A percentile compares a stretch with the other conserved stretches of the same genome.
These are phyloP conservation scores for Arremon brunneinucha DNA, from an alignment of 2,797 vertebrate species.

Conservation along the genomic window DNA sequence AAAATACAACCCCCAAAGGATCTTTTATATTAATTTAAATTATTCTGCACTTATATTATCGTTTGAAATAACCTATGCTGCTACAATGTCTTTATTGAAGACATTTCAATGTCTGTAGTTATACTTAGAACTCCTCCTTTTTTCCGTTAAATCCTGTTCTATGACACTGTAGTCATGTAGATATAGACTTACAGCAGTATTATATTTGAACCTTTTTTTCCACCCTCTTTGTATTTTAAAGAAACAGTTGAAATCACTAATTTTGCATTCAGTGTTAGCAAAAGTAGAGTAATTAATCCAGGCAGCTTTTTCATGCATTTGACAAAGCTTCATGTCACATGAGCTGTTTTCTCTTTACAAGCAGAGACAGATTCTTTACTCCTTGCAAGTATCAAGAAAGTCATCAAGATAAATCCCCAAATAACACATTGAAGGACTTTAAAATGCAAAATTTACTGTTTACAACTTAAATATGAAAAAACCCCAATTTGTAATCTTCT, in stretches of 20 bases:
- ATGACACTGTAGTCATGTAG: neutral
- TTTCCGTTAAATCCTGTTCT: slow-evolving; percentile 9
- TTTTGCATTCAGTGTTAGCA: neutral
- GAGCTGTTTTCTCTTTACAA: slow-evolving; percentile 6
- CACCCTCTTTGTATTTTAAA: neutral
- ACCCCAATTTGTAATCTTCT: neutral
- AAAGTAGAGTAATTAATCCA: slow-evolving; percentile 37
- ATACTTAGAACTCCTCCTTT: neutral
- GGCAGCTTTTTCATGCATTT: slow-evolving; percentile 30
- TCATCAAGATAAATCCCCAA: neutral
- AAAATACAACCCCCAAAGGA: slow-evolving; percentile 39
- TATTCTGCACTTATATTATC: slow-evolving; percentile 26
- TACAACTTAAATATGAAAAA: neutral
- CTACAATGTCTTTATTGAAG: slow-evolving; percentile 30
- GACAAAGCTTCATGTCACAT: slow-evolving; percentile 11
- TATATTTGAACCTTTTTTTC: neutral
- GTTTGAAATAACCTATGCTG: slow-evolving; percentile 2
- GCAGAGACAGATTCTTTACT: neutral
- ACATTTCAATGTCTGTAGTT: neutral
- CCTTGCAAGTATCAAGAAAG: neutral
- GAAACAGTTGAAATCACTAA: neutral
- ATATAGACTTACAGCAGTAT: neutral
- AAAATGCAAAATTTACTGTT: neutral
- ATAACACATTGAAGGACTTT: neutral
- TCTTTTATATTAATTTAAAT: slow-evolving; percentile 66